Evolutionary conservation across 2,888 invertebrate genomes (phyloP).

Genomic region (Drosophila algonquin): DNA sequence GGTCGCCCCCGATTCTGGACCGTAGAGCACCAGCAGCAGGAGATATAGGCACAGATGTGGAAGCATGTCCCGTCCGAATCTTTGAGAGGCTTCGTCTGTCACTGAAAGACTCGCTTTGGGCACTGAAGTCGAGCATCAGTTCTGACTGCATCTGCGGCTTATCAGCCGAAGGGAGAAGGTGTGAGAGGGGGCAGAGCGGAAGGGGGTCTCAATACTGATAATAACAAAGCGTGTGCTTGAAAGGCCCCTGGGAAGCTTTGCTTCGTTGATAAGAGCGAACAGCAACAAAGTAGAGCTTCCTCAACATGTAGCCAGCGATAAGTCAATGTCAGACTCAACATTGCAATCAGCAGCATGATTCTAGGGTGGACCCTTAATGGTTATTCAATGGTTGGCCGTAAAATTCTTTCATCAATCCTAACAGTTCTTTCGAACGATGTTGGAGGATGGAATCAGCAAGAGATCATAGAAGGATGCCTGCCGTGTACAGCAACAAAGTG

Average conservation of each 20-base stretch:
- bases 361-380: neutral
- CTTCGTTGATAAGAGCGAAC: neutral
- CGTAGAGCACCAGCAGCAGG: slow-evolving; percentile 1
- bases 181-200: slow-evolving; percentile 1
- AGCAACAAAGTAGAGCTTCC: slow-evolving; percentile 38
- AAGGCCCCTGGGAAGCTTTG: slow-evolving; percentile 37
- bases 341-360: neutral
- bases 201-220: slow-evolving; percentile 20
- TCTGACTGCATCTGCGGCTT: slow-evolving; percentile 11
- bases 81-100: slow-evolving; percentile 1
- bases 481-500: slow-evolving; percentile 19
- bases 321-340: neutral
- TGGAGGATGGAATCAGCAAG: no score
- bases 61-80: slow-evolving; percentile 7
- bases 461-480: no score
- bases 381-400: neutral
- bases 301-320: slow-evolving; percentile 6
- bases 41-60: slow-evolving; percentile 15
- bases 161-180: slow-evolving; percentile 15
- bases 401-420: no score
- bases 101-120: slow-evolving; percentile 8
- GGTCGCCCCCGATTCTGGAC: neutral
- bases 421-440: no score
- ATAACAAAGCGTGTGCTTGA: neutral
- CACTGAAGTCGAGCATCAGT: slow-evolving; percentile 9